These are phyloP conservation scores for Blennius ocellaris DNA, from an alignment of 2,113 vertebrate species.

Conservation along the genomic window DNA sequence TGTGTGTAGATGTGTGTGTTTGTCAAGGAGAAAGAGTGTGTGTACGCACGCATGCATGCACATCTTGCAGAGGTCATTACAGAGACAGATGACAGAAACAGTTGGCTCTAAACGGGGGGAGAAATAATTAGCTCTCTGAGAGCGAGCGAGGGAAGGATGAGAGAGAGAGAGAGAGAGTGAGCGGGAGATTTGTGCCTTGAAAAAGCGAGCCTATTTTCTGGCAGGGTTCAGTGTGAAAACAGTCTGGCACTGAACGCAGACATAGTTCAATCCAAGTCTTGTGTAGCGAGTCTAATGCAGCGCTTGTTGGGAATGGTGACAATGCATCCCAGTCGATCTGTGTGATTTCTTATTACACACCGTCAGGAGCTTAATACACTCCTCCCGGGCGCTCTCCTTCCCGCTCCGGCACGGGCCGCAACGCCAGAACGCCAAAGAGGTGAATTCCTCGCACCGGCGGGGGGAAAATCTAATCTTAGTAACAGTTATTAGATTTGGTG, in stretches of 20 bases:
- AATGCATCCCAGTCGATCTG: slow-evolving; percentile 61
- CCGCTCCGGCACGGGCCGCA: slow-evolving; percentile 15
- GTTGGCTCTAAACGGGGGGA: slow-evolving; percentile 74
- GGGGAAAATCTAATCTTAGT: neutral
- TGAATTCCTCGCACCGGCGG: neutral
- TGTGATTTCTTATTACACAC: slow-evolving; percentile 53
- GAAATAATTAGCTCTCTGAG: slow-evolving; percentile 77
- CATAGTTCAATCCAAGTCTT: slow-evolving; percentile 62
- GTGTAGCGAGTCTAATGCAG: slow-evolving; percentile 60
- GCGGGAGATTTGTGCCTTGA: slow-evolving; percentile 57
- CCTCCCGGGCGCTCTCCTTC: slow-evolving; percentile 20
- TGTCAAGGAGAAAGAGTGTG: slow-evolving; percentile 24
- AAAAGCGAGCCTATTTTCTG: slow-evolving; percentile 66
- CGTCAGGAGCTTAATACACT: slow-evolving; percentile 37
- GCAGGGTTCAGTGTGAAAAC: slow-evolving; percentile 72
- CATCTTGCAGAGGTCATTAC: slow-evolving; percentile 77
- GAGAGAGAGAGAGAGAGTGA: slow-evolving; percentile 25
- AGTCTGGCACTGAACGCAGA: slow-evolving; percentile 64
- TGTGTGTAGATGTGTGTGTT: neutral
- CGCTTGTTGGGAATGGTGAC: slow-evolving; percentile 61
- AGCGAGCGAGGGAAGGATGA: slow-evolving; percentile 16
- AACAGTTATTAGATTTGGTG: slow-evolving; percentile 5
- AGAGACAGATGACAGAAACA: slow-evolving; percentile 81
- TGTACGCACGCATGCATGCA: slow-evolving; percentile 45
- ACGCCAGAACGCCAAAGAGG: slow-evolving; percentile 11